Base-by-base conservation (phyloP, 2,113 vertebrate genomes). In the Sarotherodon lohbergeri region DNA sequence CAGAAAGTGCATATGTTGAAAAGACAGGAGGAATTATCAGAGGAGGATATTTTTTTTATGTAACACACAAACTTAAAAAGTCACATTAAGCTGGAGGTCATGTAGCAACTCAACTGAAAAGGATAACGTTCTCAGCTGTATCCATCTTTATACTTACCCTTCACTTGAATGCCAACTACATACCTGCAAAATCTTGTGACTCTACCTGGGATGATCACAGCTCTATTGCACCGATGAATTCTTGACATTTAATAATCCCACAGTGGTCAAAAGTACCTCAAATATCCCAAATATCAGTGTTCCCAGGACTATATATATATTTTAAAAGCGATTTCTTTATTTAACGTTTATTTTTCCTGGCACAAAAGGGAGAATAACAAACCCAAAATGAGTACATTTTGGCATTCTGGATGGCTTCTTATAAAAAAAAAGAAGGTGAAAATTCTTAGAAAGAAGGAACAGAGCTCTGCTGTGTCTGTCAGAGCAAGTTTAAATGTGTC, bases 401-500 rank as follows among this genome's bases (percentile, higher is more conserved):
- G 61, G 27, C 68, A 41, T 88, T 55, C 61, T 81, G 17, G 55
- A 76, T 82, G 86, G 34, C 22, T 80, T 27, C 71, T 81, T 12
- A 52, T 39, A n/a, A 7, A 61, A 39, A 32, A 86, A 1, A 66
- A 36, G 22, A 78, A 39, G 52, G 29, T 16, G 32, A 7, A 6
- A 57, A 82, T 29, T 87, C 39, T 82, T 63, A 2, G 4, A 56
- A n/a, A 57, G 54, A 86, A 32, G 55, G 43, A 68, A 29, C 68
- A 73, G 41, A 46, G 9, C 22, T 73, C 71, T 82, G 73, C 5
- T 2, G 3, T 16, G 29, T 54, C 78, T 19, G 57, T 66, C 86
- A 89, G 80, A 89, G 24, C 34, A 46, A 54, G 27, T 57, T 66
- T 88, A 36, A 89, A 90, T 88, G 84, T 88, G 24, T 90, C 80